These are phyloP conservation scores for Forbesichthys papilliferus DNA, from an alignment of 2,113 vertebrate species.

Conservation along the genomic window DNA sequence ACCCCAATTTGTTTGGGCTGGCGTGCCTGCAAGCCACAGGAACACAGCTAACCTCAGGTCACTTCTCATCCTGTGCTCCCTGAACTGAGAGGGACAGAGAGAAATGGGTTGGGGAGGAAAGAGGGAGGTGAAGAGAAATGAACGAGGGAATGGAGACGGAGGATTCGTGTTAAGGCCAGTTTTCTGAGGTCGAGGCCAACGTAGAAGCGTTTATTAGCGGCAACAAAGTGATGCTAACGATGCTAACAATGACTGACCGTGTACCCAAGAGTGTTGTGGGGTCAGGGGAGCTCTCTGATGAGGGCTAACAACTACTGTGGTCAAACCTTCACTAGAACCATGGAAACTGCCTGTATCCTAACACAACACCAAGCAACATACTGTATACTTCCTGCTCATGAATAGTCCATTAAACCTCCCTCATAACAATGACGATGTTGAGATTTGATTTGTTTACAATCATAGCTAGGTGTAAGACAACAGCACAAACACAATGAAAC, in stretches of 20 bases:
- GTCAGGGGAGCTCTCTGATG: background rate
- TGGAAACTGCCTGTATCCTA: too few relatives aligned
- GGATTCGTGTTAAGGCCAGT: background rate
- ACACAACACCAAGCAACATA: too few relatives aligned
- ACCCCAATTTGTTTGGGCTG: slow-evolving; percentile 68
- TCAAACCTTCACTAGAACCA: background rate
- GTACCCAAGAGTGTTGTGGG: slow-evolving; percentile 15
- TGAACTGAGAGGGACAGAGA: slow-evolving; percentile 46
- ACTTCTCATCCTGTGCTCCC: slow-evolving; percentile 50
- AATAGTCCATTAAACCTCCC: too few relatives aligned
- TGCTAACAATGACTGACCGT: slow-evolving; percentile 31
- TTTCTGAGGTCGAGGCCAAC: slow-evolving; percentile 35
- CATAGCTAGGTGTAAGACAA: too few relatives aligned
- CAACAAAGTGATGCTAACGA: slow-evolving; percentile 34
- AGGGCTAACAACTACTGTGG: background rate
- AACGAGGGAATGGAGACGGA: background rate
- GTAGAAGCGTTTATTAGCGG: slow-evolving; percentile 30
- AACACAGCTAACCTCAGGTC: slow-evolving; percentile 54
- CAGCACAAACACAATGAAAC: too few relatives aligned
- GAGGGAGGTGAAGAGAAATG: slow-evolving; percentile 6
- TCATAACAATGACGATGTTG: too few relatives aligned
- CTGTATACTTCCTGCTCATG: too few relatives aligned
- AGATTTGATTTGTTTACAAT: too few relatives aligned
- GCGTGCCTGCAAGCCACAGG: slow-evolving; percentile 49
- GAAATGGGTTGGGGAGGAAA: slow-evolving; percentile 24